Evolutionary conservation across 1,140 invertebrate species (phyloP).

Genomic region (Dreissena rostriformis): DNA sequence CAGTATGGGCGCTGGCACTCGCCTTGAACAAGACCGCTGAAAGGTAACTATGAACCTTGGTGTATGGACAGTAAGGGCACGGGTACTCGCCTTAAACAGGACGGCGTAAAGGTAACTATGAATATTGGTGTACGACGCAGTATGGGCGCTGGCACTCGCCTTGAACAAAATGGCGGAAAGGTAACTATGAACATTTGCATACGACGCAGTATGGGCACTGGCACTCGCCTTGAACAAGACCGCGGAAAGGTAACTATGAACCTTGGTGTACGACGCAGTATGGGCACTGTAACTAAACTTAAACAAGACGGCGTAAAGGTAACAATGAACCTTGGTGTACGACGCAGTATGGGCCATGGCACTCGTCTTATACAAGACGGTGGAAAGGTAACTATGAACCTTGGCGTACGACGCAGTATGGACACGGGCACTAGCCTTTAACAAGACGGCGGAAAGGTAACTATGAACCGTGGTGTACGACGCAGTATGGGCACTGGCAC

Average conservation of each 20-base stretch:
- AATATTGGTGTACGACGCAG: constrained; percentile 83
- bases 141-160: constrained; percentile 98
- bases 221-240: constrained; percentile 98
- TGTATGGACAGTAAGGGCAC: constrained; percentile 99
- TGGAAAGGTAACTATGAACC: too few species aligned
- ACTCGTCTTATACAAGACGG: constrained; percentile 97
- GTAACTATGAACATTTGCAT: constrained; percentile 96
- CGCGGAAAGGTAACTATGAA: constrained; percentile 84
- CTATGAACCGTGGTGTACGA: too few species aligned
- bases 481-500: constrained; percentile 85
- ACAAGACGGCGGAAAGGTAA: constrained; percentile 88
- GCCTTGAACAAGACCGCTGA: constrained; percentile 95
- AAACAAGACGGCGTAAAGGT: too few species aligned
- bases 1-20: constrained; percentile 98
- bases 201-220: constrained; percentile 99
- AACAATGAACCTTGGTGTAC: too few species aligned
- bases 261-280: too few species aligned
- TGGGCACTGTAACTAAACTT: too few species aligned
- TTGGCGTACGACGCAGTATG: constrained; percentile 99
- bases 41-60: constrained; percentile 85
- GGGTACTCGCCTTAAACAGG: constrained; percentile 98
- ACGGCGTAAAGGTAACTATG: constrained; percentile 82
- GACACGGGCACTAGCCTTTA: constrained; percentile 98
- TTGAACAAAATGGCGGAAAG: constrained; percentile 92
- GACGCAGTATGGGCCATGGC: constrained; percentile 99